Percentiles rank a stretch among this genome's conserved stretches.
Evolutionary conservation across 2,888 invertebrate genomes (phyloP).

Genomic region (Drosophila testacea): DNA sequence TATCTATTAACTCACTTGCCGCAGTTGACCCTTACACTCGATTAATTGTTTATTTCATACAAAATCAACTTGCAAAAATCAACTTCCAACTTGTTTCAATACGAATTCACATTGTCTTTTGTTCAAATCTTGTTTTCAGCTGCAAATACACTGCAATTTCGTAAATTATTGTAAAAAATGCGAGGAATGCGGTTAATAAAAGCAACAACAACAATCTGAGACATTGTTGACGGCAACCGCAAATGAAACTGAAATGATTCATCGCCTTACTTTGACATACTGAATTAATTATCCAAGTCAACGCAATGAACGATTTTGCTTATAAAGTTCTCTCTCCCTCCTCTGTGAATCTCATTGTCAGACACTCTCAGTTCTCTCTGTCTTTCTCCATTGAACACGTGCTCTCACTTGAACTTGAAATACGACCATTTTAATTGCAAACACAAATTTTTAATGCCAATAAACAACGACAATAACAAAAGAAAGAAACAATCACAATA

Average conservation of each 20-base stretch:
- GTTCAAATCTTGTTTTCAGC: slow-evolving; percentile 44
- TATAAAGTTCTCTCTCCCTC: slow-evolving; percentile 19
- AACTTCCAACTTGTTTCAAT: slow-evolving; percentile 8
- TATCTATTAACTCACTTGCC: not conserved
- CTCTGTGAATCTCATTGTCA: not conserved
- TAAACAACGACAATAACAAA: slow-evolving; percentile 41
- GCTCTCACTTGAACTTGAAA: slow-evolving; percentile 73
- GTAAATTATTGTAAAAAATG: slow-evolving; percentile 66
- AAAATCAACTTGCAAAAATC: slow-evolving; percentile 2
- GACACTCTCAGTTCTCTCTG: not conserved
- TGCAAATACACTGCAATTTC: slow-evolving; percentile 47
- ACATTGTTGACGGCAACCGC: slow-evolving; percentile 31
- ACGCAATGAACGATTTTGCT: slow-evolving; percentile 15
- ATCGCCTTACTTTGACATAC: slow-evolving; percentile 66
- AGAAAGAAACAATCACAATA: slow-evolving; percentile 10
- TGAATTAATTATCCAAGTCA: slow-evolving; percentile 59
- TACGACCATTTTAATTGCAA: slow-evolving; percentile 61
- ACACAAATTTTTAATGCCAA: slow-evolving; percentile 67
- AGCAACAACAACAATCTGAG: slow-evolving; percentile 15
- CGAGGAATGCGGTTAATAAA: slow-evolving; percentile 67
- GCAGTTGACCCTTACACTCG: slow-evolving; percentile 11
- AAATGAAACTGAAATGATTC: slow-evolving; percentile 57
- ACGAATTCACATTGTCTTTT: slow-evolving; percentile 2
- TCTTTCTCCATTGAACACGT: slow-evolving; percentile 45
- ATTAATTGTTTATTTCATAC: slow-evolving; percentile 1